phyloP scores from a whole-genome alignment of 2,113 vertebrate species.

The Helogale parvula region DNA sequence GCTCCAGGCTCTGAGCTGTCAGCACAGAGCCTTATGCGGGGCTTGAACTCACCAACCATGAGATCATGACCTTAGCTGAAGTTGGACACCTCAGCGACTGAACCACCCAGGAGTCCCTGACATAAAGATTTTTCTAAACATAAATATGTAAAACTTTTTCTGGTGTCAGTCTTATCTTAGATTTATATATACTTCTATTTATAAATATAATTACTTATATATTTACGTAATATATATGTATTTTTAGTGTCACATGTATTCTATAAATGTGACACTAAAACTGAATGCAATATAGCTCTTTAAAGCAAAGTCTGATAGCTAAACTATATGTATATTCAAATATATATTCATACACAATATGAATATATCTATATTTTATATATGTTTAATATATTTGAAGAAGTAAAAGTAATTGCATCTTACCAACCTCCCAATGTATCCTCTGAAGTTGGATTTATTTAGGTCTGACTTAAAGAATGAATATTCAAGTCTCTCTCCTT shows the following conservation, averaged over 20 bases:
- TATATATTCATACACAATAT: not conserved
- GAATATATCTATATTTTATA: not conserved
- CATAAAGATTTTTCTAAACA: not conserved
- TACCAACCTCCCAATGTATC: not conserved
- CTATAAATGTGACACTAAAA: not conserved
- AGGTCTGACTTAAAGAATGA: not conserved
- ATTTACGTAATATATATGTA: not conserved
- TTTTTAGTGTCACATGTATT: not conserved
- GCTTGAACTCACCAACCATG: no score
- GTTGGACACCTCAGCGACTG: no score
- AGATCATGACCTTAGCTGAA: no score
- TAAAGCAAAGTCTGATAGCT: not conserved
- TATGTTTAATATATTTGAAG: not conserved
- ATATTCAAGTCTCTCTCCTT: not conserved
- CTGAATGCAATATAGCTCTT: not conserved
- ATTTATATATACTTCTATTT: not conserved
- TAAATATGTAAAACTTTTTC: not conserved
- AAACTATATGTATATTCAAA: not conserved
- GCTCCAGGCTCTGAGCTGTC: no score
- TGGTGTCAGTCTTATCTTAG: not conserved
- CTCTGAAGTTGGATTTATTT: not conserved
- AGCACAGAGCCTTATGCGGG: no score
- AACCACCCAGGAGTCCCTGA: no score
- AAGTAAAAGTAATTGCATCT: not conserved
- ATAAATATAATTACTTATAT: not conserved